Conservation (phyloP, 53 echinoderm and acorn worm genomes). For the Henricia sp. region DNA sequence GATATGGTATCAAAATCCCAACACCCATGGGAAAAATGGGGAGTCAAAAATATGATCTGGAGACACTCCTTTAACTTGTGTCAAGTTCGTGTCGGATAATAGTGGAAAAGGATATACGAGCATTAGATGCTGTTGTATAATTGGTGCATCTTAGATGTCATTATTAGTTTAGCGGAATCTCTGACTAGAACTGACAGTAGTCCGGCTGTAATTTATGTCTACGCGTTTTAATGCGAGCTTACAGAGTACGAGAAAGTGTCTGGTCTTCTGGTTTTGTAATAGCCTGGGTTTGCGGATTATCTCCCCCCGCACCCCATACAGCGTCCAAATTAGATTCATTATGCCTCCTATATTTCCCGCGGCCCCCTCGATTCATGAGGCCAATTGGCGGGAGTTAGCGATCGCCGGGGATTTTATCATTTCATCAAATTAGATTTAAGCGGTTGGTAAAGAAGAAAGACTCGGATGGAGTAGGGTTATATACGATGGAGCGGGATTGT, state of each 20-base stretch:
- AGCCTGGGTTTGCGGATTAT: constrained; percentile 3
- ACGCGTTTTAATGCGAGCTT: not conserved
- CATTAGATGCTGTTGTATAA: no score
- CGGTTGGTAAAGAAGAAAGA: constrained; percentile 31
- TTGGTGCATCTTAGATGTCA: no score
- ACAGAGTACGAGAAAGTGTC: not conserved
- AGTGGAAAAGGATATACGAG: no score
- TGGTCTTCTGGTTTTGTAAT: constrained; percentile 9
- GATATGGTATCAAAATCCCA: no score
- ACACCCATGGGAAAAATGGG: no score
- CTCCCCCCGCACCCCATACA: not conserved
- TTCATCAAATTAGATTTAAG: constrained; percentile 56
- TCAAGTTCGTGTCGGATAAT: no score
- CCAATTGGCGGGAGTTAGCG: constrained; percentile 27
- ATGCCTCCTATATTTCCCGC: constrained; percentile 22
- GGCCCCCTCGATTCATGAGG: constrained; percentile 41
- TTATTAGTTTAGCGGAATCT: no score
- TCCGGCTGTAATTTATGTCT: constrained; percentile 3
- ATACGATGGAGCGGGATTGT: not conserved
- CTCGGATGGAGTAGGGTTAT: not conserved
- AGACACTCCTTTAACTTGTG: no score
- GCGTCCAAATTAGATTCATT: constrained; percentile 46
- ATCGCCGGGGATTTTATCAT: constrained; percentile 44
- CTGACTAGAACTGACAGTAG: not conserved
- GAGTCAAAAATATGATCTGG: no score